These are phyloP conservation scores for Cyanistes caeruleus DNA, from an alignment of 2,113 vertebrate genomes.

Conservation along the genomic window DNA sequence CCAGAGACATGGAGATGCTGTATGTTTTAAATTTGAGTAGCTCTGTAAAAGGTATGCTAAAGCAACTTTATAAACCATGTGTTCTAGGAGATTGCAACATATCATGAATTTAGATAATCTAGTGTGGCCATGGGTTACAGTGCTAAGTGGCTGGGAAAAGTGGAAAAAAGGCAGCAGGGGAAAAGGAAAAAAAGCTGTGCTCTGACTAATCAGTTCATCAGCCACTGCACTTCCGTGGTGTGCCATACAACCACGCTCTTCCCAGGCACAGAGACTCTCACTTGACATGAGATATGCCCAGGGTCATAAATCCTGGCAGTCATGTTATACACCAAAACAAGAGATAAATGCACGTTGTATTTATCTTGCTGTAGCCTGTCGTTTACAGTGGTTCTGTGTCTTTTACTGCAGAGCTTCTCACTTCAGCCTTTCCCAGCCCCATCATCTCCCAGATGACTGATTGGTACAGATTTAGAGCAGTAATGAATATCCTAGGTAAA, in stretches of 20 bases:
- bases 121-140: background rate
- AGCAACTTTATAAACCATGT: background rate
- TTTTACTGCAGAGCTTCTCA: background rate
- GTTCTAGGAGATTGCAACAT: background rate
- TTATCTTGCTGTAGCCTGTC: background rate
- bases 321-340: background rate
- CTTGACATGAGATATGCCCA: background rate
- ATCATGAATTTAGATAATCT: background rate
- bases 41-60: background rate
- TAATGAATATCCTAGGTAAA: background rate
- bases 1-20: background rate
- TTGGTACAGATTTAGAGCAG: background rate
- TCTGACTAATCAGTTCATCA: conserved; percentile 14
- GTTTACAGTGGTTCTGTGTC: background rate
- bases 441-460: background rate
- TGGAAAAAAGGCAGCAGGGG: background rate
- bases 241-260: background rate
- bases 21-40: background rate
- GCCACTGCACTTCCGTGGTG: accelerated
- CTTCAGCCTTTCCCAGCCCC: background rate
- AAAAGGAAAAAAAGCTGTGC: background rate
- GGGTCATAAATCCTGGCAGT: background rate
- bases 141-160: background rate
- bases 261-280: background rate
- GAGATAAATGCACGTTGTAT: background rate